Conservation (phyloP, 2,888 invertebrate species). For the Agriopis marginaria region DNA sequence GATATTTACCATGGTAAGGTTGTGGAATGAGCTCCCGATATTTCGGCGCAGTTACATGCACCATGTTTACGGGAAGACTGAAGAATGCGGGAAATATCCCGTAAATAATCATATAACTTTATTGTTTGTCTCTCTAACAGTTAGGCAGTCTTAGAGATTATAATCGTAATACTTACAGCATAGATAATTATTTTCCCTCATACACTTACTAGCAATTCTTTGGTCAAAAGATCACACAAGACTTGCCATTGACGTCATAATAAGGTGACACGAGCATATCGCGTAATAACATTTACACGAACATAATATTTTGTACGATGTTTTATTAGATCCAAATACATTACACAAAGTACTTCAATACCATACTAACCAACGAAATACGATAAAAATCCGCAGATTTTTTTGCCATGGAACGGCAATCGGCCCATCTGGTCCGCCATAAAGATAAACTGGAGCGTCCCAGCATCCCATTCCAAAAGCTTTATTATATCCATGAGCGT, state of each 20-base stretch:
- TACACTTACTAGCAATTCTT: background rate
- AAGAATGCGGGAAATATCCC: no score
- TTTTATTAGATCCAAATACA: background rate
- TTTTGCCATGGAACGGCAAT: conserved; percentile 25
- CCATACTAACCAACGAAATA: conserved; percentile 7
- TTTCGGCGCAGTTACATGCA: no score
- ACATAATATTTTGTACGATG: conserved; percentile 1
- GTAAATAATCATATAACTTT: no score
- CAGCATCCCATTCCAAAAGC: conserved; percentile 33
- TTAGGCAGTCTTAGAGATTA: no score
- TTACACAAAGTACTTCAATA: conserved; percentile 1
- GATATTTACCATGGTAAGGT: no score
- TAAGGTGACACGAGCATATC: background rate
- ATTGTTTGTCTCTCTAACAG: no score
- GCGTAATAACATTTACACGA: background rate
- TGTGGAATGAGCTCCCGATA: no score
- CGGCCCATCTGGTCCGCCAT: conserved; percentile 34
- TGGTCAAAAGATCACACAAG: background rate
- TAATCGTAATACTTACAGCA: background rate
- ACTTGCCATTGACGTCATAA: background rate
- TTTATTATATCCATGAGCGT: conserved; percentile 35
- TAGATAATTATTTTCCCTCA: background rate
- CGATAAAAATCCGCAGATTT: conserved; percentile 28
- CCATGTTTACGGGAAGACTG: no score
- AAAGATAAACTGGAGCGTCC: conserved; percentile 37